A percentile compares a stretch with the other conserved stretches of the same genome.
phyloP scores from a whole-genome alignment of 2,888 invertebrate genomes.

The Tetragonisca angustula region DNA sequence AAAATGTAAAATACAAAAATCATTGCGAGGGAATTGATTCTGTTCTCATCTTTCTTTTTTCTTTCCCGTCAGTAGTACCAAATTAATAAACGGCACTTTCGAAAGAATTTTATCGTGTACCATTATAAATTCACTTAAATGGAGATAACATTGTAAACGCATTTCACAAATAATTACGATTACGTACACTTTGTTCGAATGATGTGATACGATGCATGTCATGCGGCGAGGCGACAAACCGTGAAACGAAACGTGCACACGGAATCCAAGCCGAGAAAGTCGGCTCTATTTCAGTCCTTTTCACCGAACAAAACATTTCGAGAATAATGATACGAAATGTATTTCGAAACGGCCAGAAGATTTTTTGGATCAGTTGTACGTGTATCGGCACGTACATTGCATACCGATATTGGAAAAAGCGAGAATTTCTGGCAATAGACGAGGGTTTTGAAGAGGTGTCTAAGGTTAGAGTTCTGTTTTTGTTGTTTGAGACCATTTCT shows the following conservation, averaged over 20 bases:
- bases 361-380: constrained; percentile 78
- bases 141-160: constrained; percentile 23
- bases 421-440: constrained; percentile 82
- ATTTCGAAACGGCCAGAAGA: constrained; percentile 63
- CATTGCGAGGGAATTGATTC: background rate
- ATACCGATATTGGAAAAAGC: constrained; percentile 82
- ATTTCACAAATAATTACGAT: constrained; percentile 13
- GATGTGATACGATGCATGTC: constrained; percentile 22
- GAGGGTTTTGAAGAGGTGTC: constrained; percentile 84
- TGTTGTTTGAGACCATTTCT: constrained; percentile 7
- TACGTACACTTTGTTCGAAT: constrained; percentile 17
- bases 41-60: background rate
- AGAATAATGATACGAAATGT: constrained; percentile 51
- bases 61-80: constrained; percentile 43
- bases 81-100: constrained; percentile 19
- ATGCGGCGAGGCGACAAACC: constrained; percentile 40
- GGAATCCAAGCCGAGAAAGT: constrained; percentile 33
- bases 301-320: constrained; percentile 12
- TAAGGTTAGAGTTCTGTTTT: constrained; percentile 76
- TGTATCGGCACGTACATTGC: constrained; percentile 82
- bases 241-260: constrained; percentile 42
- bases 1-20: constrained; percentile 14
- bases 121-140: constrained; percentile 29
- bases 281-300: constrained; percentile 23
- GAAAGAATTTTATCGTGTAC: constrained; percentile 27